These are phyloP conservation scores for Orussus abietinus DNA, from an alignment of 1,140 invertebrate genomes.

Conservation along the genomic window DNA sequence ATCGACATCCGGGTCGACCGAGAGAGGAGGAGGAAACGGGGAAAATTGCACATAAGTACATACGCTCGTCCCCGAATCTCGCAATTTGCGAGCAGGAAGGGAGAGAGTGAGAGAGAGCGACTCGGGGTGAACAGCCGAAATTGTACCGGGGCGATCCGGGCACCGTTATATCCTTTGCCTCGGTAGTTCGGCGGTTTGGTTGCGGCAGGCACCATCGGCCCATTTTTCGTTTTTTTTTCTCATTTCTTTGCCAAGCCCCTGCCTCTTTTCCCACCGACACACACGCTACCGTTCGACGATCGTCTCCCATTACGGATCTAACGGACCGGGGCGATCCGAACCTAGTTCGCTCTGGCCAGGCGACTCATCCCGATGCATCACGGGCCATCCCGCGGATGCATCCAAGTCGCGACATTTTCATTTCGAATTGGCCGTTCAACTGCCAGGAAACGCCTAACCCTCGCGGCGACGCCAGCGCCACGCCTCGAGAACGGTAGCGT, in stretches of 20 bases:
- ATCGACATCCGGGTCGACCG: too few species aligned
- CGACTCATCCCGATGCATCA: too few species aligned
- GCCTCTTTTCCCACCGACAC: conserved; percentile 17
- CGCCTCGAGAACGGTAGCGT: too few species aligned
- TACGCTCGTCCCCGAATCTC: too few species aligned
- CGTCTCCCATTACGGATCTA: background rate
- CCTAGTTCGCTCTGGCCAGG: conserved; percentile 1
- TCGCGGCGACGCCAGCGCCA: too few species aligned
- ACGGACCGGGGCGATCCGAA: background rate
- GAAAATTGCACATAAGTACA: too few species aligned
- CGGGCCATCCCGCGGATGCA: too few species aligned
- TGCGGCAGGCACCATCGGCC: conserved; percentile 8
- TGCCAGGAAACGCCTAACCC: too few species aligned
- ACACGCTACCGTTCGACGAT: background rate
- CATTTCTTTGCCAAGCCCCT: conserved; percentile 15
- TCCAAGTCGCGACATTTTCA: too few species aligned
- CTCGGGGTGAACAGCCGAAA: conserved; percentile 15
- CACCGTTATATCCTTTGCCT: conserved; percentile 35
- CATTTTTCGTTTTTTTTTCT: conserved; percentile 16
- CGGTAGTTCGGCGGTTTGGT: background rate
- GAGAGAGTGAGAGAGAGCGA: conserved; percentile 19
- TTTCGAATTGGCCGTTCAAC: too few species aligned
- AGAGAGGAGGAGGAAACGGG: too few species aligned
- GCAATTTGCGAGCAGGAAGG: conserved; percentile 1
- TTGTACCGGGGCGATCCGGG: conserved; percentile 27